Evolutionary conservation across 2,797 vertebrate genomes (phyloP).

Genomic region (Gadopsis bispinosus): DNA sequence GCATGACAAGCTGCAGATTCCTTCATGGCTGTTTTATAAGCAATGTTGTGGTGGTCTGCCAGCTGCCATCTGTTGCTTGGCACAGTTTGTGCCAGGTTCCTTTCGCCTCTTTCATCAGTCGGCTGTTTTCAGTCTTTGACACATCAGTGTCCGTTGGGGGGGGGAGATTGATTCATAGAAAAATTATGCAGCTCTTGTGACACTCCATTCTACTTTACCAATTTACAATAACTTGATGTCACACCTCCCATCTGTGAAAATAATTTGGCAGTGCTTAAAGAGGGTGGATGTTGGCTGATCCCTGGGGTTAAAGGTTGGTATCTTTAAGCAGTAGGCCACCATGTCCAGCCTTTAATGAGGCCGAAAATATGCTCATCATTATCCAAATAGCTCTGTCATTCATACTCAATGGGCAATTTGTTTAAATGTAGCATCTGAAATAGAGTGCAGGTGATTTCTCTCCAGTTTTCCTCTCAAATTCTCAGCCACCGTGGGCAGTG

Average conservation of each 20-base stretch:
- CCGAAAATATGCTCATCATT: conserved; percentile 44
- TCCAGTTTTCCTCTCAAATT: conserved; percentile 10
- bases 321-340: conserved; percentile 31
- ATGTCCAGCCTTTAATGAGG: conserved; percentile 36
- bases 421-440: conserved; percentile 42
- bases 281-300: conserved; percentile 23
- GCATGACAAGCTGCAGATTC: conserved; percentile 42
- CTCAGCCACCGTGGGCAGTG: neutral
- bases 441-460: conserved; percentile 25
- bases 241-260: conserved; percentile 37
- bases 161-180: conserved; percentile 32
- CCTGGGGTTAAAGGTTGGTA: conserved; percentile 25
- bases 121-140: conserved; percentile 52
- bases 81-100: conserved; percentile 39
- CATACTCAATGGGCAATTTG: conserved; percentile 42
- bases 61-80: conserved; percentile 66
- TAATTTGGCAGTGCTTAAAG: conserved; percentile 25
- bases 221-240: conserved; percentile 49
- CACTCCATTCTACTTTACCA: conserved; percentile 34
- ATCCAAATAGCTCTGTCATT: conserved; percentile 48
- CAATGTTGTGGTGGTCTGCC: conserved; percentile 50
- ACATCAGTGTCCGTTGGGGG: conserved; percentile 36
- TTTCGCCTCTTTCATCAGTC: conserved; percentile 50
- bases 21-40: conserved; percentile 58
- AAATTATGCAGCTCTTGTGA: conserved; percentile 28